These are phyloP conservation scores for Pelusios castaneus DNA, from an alignment of 2,113 vertebrate species.

Conservation along the genomic window DNA sequence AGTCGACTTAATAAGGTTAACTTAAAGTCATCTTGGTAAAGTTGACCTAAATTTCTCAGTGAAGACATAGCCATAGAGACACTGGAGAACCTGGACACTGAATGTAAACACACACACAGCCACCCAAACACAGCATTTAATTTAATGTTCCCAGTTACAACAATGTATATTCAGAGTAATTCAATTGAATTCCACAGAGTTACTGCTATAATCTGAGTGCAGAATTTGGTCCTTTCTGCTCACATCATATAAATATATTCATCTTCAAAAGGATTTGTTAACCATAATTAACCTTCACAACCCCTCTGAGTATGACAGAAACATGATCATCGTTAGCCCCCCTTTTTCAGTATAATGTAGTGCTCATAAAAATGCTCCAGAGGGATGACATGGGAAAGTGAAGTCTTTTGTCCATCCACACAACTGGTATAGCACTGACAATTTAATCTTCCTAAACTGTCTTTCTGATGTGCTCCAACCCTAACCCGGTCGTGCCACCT, in stretches of 20 bases:
- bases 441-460: neutral
- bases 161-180: neutral
- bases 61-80: too few relatives aligned
- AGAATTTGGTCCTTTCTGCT: neutral
- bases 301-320: neutral
- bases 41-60: too few relatives aligned
- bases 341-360: neutral
- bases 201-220: neutral
- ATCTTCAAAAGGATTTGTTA: conserved; percentile 38
- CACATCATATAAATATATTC: neutral
- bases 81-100: accelerated
- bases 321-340: neutral
- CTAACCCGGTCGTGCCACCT: neutral
- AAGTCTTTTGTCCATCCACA: neutral
- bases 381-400: neutral
- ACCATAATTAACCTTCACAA: neutral
- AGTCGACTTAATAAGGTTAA: too few relatives aligned
- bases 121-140: neutral
- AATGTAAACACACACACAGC: neutral
- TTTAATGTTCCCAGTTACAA: neutral
- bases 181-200: neutral
- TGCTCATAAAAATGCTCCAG: neutral
- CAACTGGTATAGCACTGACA: neutral
- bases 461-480: accelerated
- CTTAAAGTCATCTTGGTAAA: too few relatives aligned